A percentile compares a stretch with the other conserved stretches of the same genome.
phyloP scores from a whole-genome alignment of 1,140 invertebrate genomes.

The Telenomus remus region DNA sequence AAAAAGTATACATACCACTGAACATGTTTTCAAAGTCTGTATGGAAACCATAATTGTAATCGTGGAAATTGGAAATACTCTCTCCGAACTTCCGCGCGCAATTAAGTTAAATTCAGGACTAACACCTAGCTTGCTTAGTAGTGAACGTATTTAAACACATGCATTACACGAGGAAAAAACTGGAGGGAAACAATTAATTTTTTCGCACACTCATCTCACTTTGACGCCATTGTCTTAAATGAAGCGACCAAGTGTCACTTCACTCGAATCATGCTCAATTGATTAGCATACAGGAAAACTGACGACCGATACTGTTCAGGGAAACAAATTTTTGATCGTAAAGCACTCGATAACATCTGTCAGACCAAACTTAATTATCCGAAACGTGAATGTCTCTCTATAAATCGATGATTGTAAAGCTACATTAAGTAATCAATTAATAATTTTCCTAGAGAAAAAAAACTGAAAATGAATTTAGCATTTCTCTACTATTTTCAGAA shows the following conservation, averaged over 20 bases:
- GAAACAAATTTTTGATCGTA: slow-evolving; percentile 22
- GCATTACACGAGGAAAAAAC: slow-evolving; percentile 5
- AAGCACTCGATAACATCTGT: slow-evolving; percentile 14
- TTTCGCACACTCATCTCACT: slow-evolving; percentile 53
- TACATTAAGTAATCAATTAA: no score
- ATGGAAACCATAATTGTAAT: slow-evolving; percentile 25
- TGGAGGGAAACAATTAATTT: slow-evolving; percentile 43
- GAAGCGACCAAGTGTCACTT: slow-evolving; percentile 14
- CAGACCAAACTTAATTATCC: no score
- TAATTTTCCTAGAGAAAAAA: no score
- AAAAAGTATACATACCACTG: slow-evolving; percentile 26
- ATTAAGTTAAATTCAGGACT: slow-evolving; percentile 32
- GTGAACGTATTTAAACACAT: slow-evolving; percentile 19
- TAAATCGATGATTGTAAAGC: no score
- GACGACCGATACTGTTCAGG: slow-evolving; percentile 28
- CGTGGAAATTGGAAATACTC: slow-evolving; percentile 43
- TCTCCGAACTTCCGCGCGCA: slow-evolving; percentile 41
- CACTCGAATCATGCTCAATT: slow-evolving; percentile 31
- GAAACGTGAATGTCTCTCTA: no score
- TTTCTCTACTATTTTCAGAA: no score
- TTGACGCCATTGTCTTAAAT: slow-evolving; percentile 43
- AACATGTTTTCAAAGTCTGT: slow-evolving; percentile 31
- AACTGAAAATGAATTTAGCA: no score
- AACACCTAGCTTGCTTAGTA: slow-evolving; percentile 5
- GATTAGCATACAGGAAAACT: slow-evolving; percentile 51